phyloP scores from a whole-genome alignment of 2,888 invertebrate species.

The Tridacna crocea region DNA sequence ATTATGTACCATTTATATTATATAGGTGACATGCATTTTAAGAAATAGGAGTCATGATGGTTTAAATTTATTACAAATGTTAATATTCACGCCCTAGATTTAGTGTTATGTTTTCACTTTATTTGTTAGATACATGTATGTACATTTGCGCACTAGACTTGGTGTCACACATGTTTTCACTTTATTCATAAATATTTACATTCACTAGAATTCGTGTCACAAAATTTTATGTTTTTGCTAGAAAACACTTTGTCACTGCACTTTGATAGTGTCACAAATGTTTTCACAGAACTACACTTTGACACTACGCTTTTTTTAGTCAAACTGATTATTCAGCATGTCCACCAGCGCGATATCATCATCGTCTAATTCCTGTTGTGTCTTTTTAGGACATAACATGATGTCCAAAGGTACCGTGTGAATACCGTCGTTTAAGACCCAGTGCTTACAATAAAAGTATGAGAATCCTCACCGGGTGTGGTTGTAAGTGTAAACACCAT shows the following conservation, averaged over 20 bases:
- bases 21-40: neutral
- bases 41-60: too few species aligned
- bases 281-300: neutral
- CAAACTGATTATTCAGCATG: conserved; percentile 12
- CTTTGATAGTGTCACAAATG: neutral
- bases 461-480: conserved; percentile 38
- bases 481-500: conserved; percentile 33
- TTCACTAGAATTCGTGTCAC: neutral
- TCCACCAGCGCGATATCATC: conserved; percentile 24
- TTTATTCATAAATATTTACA: too few species aligned
- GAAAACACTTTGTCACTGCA: too few species aligned
- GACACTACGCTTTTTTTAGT: neutral
- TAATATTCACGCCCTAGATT: too few species aligned
- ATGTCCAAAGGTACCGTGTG: conserved; percentile 36
- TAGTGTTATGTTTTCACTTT: too few species aligned
- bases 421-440: conserved; percentile 38
- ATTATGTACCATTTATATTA: too few species aligned
- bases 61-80: too few species aligned
- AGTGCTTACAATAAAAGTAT: conserved; percentile 45
- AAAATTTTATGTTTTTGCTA: too few species aligned
- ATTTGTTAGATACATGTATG: too few species aligned
- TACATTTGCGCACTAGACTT: neutral
- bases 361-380: neutral
- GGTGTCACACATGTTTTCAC: neutral
- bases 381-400: conserved; percentile 30